Base-by-base conservation (phyloP, 2,797 vertebrate genomes). In the Picus viridis region DNA sequence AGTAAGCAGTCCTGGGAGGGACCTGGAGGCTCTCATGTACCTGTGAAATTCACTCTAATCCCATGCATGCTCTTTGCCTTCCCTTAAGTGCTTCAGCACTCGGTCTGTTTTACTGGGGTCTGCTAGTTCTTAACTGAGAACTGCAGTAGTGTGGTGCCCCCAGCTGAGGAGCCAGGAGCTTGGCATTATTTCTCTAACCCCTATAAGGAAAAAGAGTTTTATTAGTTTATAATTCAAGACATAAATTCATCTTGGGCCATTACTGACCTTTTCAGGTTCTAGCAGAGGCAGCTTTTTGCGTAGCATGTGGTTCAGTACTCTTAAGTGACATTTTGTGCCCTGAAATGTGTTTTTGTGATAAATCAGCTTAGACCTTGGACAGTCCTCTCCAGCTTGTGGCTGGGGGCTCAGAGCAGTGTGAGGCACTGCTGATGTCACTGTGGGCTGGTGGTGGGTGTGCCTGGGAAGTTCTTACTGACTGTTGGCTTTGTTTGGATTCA, bases 401-500 rank as follows among this genome's bases (percentile, higher is more conserved):
- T 10, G 15, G 6, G 53, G 64, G 30, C 59, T 43, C 2, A 0
- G 70, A 68, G 43, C 51, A 4, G 10, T 18, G 14, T 2, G 4
- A 15, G 69, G 2, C 30, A 2, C 74, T 6, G 1, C 24, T 8
- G 53, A 1, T 16, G 53, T 9, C 29, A 1, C 75, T 7, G 1
- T 5, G 49, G 9, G 8, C 34, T 24, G 5, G 1, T 24, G 27
- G 20, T 9, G 16, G 14, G 13, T 7, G 15, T 43, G n/a, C n/a
- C 19, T 29, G 1, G 47, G 27, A 34, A 53, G 7, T 24, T 29
- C 17, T 61, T 45, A 67, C 49, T 93, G 73, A 90, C 56, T 34
- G 8, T 58, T 2, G 8, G 4, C 80, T 79, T 39, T 74, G 17
- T 75, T 83, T 95, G 88, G 6, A 54, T 97, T 97, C 16, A 3